Evolutionary conservation across 2,888 invertebrate species (phyloP).

Genomic region (Cryptocephalus primarius): DNA sequence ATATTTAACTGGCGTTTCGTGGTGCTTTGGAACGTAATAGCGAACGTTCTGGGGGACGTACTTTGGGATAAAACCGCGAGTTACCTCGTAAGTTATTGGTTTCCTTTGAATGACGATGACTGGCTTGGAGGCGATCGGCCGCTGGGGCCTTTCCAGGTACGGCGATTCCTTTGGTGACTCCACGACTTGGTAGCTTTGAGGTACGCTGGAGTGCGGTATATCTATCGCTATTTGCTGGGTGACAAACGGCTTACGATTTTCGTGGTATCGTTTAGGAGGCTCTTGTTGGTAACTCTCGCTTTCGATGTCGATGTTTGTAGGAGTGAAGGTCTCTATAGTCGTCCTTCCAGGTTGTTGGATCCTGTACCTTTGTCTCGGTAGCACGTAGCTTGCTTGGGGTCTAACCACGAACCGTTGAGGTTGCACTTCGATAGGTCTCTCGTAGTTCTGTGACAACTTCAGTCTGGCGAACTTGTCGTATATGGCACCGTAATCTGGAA

Average conservation of each 20-base stretch:
- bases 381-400: conserved; percentile 8
- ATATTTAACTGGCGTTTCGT: conserved; percentile 1
- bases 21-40: background rate
- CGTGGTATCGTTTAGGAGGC: too few relatives aligned
- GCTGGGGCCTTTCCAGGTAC: conserved; percentile 7
- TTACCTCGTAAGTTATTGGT: too few relatives aligned
- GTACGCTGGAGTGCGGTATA: conserved; percentile 7
- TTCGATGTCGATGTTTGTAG: conserved; percentile 31
- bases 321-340: conserved; percentile 30
- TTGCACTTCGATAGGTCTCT: too few relatives aligned
- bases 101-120: conserved; percentile 1
- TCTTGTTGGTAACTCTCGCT: conserved; percentile 3
- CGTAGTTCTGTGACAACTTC: conserved; percentile 23
- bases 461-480: conserved; percentile 34
- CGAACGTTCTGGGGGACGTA: background rate
- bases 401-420: too few relatives aligned
- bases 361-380: conserved; percentile 9
- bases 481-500: conserved; percentile 30
- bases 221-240: conserved; percentile 14
- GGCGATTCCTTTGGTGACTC: conserved; percentile 6
- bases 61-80: conserved; percentile 2
- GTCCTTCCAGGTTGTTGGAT: conserved; percentile 23
- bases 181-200: conserved; percentile 4
- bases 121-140: conserved; percentile 10
- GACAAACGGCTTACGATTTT: conserved; percentile 10